Base-by-base conservation (phyloP, 2,797 vertebrate species). In the Amphiprion clarkii region DNA sequence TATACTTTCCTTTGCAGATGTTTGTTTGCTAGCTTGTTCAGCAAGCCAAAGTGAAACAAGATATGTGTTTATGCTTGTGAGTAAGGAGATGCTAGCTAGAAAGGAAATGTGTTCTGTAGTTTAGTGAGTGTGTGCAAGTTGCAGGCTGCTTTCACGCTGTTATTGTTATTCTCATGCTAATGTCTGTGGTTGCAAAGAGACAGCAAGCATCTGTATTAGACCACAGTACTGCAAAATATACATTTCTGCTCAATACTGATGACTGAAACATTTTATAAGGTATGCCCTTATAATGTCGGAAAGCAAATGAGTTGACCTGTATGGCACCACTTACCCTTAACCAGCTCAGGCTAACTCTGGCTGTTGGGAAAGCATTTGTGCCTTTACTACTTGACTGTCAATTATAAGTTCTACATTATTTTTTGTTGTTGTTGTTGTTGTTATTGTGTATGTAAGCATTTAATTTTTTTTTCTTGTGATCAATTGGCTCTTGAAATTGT, bases 21-120 rank as follows among this genome's bases (percentile, higher is more conserved):
- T 72, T 60, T 68, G 33, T 59, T 65, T 58, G 19, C 14, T 60
- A 14, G 12, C 7, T 58, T 0, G 2, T 31, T 61, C 21, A 61
- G 67, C 12, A 48, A 74, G 40, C 54, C 23, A 40, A 53, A 12
- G 21, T 71, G 33, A 66, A 57, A 36, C 51, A 70, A 65, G 11
- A 19, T 21, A 8, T 25, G 9, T 44, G 5, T 57, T 57, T 12
- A 58, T 40, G 27, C 21, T 40, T 40, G 23, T 54, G n/a, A 23
- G 54, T 39, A 40, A 33, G 23, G 17, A 31, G 40, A 67, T 1
- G 2, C 46, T 36, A 3, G 2, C 39, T 16, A 19, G 8, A 48
- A 42, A 60, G 17, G 52, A 56, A 52, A 17, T 29, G 17, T 36
- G 23, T 33, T 31, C 6, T 48, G 21, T 39, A 49, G 46, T 49